phyloP scores from a whole-genome alignment of 1,140 invertebrate genomes.

The Drosophila guanche region DNA sequence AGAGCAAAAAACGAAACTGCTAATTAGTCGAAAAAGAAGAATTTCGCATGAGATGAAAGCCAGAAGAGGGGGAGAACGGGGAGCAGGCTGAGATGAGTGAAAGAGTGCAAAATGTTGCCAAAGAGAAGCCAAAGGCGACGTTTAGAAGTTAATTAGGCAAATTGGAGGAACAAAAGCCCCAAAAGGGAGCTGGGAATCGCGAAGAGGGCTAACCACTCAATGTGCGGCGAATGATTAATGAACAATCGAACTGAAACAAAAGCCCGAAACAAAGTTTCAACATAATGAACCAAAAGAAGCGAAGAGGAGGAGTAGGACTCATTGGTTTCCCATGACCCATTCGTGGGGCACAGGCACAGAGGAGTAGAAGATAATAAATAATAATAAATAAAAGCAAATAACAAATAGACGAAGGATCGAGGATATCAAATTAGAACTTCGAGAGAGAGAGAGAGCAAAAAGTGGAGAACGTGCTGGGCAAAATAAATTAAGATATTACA shows the following conservation, averaged over 20 bases:
- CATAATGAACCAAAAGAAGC: conserved; percentile 16
- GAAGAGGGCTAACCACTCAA: conserved; percentile 37
- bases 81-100: not conserved
- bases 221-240: conserved; percentile 66
- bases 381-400: conserved; percentile 2
- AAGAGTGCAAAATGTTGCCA: conserved; percentile 21
- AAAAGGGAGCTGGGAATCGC: conserved; percentile 1
- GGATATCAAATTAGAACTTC: conserved; percentile 5
- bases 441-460: conserved; percentile 1
- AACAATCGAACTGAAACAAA: conserved; percentile 43
- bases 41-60: conserved; percentile 45
- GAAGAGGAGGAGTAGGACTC: not conserved
- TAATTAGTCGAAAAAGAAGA: conserved; percentile 60
- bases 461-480: conserved; percentile 17
- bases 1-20: conserved; percentile 58
- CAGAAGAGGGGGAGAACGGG: conserved; percentile 14
- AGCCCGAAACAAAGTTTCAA: conserved; percentile 16
- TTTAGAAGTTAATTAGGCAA: conserved; percentile 81
- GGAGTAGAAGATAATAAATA: too few relatives aligned
- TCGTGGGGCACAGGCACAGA: conserved; percentile 1
- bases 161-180: conserved; percentile 64
- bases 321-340: conserved; percentile 36
- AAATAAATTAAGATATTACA: conserved; percentile 78
- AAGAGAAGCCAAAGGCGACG: conserved; percentile 67
- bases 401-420: conserved; percentile 2